phyloP scores from a whole-genome alignment of 2,113 vertebrate genomes.

The Aegypius monachus region DNA sequence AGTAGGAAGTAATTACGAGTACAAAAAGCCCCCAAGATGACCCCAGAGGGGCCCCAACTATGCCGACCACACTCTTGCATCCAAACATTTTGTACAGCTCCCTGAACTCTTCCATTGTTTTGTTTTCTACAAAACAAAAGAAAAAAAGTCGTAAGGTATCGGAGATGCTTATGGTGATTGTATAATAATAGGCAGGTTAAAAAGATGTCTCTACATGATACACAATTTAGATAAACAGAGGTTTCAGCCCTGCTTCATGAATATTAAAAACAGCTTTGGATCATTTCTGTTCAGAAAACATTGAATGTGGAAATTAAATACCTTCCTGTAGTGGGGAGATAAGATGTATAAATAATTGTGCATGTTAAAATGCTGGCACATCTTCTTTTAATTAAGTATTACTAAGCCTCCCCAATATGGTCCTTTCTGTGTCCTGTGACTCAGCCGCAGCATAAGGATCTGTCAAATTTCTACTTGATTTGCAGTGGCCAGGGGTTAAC shows the following conservation, averaged over 20 bases:
- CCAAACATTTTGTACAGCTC: neutral
- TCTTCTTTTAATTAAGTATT: slow-evolving; percentile 17
- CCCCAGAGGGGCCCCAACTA: neutral
- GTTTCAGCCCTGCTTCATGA: neutral
- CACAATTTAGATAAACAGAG: neutral
- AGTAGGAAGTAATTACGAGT: neutral
- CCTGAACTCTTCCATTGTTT: neutral
- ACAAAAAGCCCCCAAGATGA: neutral
- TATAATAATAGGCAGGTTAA: neutral
- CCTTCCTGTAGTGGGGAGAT: neutral
- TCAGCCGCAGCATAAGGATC: neutral
- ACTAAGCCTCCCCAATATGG: neutral
- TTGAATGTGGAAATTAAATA: neutral
- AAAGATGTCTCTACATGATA: neutral
- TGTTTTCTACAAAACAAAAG: neutral
- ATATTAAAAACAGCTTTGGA: neutral
- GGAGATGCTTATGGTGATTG: neutral
- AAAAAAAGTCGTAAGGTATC: neutral
- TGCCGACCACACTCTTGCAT: neutral
- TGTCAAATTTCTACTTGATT: neutral
- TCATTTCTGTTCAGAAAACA: neutral
- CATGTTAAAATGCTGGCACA: neutral
- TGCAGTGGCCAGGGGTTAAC: neutral
- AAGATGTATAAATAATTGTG: neutral
- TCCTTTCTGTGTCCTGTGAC: neutral